phyloP scores from a whole-genome alignment of 2,797 vertebrate species.

The Mallotus villosus region DNA sequence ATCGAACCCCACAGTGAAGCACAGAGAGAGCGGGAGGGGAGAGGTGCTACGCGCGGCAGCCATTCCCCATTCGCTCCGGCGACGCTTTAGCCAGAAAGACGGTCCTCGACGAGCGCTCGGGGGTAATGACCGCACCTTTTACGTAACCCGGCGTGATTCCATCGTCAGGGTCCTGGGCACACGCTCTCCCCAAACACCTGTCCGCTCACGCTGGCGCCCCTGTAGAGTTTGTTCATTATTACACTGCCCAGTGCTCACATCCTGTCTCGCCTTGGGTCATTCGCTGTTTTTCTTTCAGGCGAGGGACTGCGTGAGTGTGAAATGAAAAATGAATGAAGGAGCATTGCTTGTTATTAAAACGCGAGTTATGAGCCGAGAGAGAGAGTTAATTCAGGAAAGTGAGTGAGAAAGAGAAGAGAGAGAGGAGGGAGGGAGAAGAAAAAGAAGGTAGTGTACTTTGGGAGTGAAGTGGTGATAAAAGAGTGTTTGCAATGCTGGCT shows the following conservation, averaged over 20 bases:
- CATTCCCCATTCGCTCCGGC: neutral
- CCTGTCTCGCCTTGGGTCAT: neutral
- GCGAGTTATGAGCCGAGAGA: constrained; percentile 16
- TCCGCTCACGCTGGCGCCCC: no score
- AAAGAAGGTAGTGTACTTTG: no score
- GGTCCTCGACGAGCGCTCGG: neutral
- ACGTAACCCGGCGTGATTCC: neutral
- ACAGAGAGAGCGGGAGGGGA: neutral
- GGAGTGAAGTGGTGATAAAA: no score
- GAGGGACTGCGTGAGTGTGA: neutral
- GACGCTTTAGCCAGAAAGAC: neutral
- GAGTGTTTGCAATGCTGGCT: no score
- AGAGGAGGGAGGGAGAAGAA: no score
- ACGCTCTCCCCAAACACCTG: neutral
- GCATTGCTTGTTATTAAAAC: neutral
- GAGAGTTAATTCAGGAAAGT: neutral
- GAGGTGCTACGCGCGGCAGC: no score
- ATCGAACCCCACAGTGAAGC: no score
- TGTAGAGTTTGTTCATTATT: neutral
- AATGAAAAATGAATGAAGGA: neutral
- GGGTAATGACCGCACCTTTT: constrained; percentile 11
- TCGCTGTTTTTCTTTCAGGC: neutral
- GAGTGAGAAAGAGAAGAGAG: no score
- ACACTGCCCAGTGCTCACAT: neutral
- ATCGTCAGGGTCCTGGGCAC: neutral